Evolutionary conservation across 2,888 invertebrate genomes (phyloP), one percentile per base, ranked within the genome.

Genomic region (Synanthedon vespiformis): DNA sequence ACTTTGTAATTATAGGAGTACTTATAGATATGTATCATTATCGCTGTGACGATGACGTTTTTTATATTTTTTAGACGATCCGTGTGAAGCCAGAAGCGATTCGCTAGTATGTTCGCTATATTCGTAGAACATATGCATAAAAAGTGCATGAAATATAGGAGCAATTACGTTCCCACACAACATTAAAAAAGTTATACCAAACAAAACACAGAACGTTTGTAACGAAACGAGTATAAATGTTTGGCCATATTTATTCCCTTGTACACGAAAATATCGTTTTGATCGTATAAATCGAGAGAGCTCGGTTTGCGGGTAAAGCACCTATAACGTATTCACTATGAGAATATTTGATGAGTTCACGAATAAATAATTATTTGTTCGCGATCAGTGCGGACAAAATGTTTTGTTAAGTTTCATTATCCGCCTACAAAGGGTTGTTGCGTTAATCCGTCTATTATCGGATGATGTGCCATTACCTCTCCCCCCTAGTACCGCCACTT

Each of bases 371-470:
- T 34, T 34, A 34, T 34, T 34, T 34, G 10, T 34, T 34, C 34
- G 10, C 18, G 49, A 18, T 75, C 68, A 74, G 64, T 58, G 61
- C 61, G 64, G 58, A 61, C 69, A 79, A 80, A 34, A 82, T 80
- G 78, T 82, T 83, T 80, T 77, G 78, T 58, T 65, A 69, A 77
- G 77, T 78, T 83, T 80, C 78, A 71, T 69, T 68, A 74, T 67
- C 74, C 74, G 62, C 71, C 78, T 81, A 77, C 80, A 86, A 86
- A 84, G 86, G 84, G 85, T 84, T 85, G 74, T 63, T 70, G 75
- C 68, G 75, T 72, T 84, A 84, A 86, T 83, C 83, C 81, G 61
- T 61, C 77, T 76, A 81, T 84, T 83, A 84, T 77, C 66, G 75
- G 80, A 78, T 81, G 72, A 80, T 73, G 72, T 72, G 75, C 74